Conservation (phyloP, 2,888 invertebrate genomes). For the Athripsodes cinereus region DNA sequence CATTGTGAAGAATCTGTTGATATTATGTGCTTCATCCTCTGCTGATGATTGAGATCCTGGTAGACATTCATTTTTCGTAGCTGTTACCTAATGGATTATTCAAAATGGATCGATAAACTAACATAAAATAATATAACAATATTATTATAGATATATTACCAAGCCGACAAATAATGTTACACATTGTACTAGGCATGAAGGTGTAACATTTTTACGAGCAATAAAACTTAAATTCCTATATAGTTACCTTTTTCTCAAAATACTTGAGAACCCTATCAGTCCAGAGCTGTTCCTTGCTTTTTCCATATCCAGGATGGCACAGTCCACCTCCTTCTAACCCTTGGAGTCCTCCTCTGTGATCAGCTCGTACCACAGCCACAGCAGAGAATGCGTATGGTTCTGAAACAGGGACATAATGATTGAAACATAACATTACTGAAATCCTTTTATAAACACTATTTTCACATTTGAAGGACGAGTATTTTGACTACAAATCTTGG, state of each 20-base stretch:
- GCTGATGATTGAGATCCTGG: slow-evolving; percentile 40
- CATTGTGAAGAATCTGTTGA: slow-evolving; percentile 57
- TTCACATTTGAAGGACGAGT: no score
- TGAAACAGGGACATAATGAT: no score
- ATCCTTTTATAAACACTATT: no score
- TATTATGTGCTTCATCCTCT: slow-evolving; percentile 56
- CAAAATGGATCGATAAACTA: neutral
- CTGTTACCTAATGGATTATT: slow-evolving; percentile 38
- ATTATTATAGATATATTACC: neutral
- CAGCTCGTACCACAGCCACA: slow-evolving; percentile 51
- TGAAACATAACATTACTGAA: no score
- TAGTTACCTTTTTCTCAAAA: slow-evolving; percentile 48
- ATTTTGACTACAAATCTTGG: no score
- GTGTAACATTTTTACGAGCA: no score
- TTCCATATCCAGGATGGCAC: slow-evolving; percentile 61
- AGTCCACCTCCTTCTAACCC: slow-evolving; percentile 48
- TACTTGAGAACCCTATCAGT: slow-evolving; percentile 55
- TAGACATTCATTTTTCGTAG: slow-evolving; percentile 32
- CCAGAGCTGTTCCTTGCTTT: slow-evolving; percentile 45
- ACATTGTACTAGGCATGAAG: no score
- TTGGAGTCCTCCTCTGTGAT: slow-evolving; percentile 42
- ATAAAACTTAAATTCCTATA: no score
- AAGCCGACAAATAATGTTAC: no score
- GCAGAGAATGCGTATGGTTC: slow-evolving; percentile 52
- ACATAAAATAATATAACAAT: neutral